These are phyloP conservation scores for Acronicta leporina DNA, from an alignment of 2,888 invertebrate species.

Conservation along the genomic window DNA sequence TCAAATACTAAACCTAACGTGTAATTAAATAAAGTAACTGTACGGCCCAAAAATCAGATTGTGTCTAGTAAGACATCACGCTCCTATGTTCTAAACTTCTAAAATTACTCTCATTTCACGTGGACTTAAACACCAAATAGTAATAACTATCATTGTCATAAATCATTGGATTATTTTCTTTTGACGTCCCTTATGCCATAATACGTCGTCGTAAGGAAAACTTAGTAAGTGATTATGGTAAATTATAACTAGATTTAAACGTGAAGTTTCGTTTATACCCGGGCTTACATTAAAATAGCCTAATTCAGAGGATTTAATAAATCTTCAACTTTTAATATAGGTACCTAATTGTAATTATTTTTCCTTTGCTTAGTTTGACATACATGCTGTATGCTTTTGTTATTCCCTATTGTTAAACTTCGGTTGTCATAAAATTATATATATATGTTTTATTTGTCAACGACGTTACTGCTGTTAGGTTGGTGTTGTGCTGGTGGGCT, in stretches of 20 bases:
- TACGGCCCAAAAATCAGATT: not conserved
- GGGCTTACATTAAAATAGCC: not conserved
- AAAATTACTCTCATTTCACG: slow-evolving; percentile 10
- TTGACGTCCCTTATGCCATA: slow-evolving; percentile 5
- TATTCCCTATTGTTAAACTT: no score
- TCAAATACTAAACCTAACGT: no score
- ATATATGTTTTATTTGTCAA: no score
- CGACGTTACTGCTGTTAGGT: no score
- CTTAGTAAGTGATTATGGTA: slow-evolving; percentile 6
- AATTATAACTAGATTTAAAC: slow-evolving; percentile 16
- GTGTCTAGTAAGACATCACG: not conserved
- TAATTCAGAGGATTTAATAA: not conserved
- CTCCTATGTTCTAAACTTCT: not conserved
- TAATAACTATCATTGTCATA: slow-evolving; percentile 25
- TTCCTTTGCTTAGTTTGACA: no score
- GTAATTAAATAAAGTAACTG: no score
- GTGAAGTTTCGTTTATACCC: slow-evolving; percentile 2
- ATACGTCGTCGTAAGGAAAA: slow-evolving; percentile 3
- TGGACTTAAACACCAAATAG: slow-evolving; percentile 3
- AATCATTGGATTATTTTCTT: slow-evolving; percentile 27
- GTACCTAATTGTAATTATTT: no score
- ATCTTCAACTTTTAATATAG: no score
- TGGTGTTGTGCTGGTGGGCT: no score
- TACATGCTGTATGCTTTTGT: no score
- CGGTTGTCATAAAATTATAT: no score